phyloP scores from a whole-genome alignment of 2,113 vertebrate genomes.

The Odontesthes bonariensis region DNA sequence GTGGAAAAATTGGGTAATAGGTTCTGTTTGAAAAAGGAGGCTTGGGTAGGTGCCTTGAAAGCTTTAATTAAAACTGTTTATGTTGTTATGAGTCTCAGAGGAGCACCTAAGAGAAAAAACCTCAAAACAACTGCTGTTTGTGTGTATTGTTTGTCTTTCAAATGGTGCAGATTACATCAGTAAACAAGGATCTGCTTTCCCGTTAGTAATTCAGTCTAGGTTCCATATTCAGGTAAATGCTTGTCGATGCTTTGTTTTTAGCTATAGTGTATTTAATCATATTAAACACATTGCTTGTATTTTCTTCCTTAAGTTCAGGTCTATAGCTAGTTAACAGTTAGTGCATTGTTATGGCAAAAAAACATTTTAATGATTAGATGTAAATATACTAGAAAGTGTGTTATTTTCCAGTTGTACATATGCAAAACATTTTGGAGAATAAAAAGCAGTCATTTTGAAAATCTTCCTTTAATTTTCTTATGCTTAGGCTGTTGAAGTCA shows the following conservation, averaged over 20 bases:
- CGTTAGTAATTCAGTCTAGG: neutral
- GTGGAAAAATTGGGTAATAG: no score
- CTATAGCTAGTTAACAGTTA: neutral
- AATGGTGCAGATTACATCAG: neutral
- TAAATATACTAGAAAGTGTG: no score
- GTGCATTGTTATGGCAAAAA: constrained; percentile 5
- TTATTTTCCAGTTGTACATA: no score
- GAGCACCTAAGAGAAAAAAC: no score
- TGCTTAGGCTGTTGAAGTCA: no score
- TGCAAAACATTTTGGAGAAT: no score
- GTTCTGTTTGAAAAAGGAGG: no score
- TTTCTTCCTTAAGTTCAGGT: constrained; percentile 7
- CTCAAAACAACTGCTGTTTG: no score
- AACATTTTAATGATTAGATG: neutral
- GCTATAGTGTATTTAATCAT: constrained; percentile 6
- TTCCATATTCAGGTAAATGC: constrained; percentile 6
- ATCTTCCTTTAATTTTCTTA: no score
- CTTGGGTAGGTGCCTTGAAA: neutral
- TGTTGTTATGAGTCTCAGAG: neutral
- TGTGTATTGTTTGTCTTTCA: no score
- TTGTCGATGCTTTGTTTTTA: constrained; percentile 2
- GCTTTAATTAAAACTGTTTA: neutral
- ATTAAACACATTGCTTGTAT: neutral
- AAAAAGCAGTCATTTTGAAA: no score
- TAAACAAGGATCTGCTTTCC: neutral